Conservation (phyloP, 1,140 invertebrate genomes). For the Achroia grisella region DNA sequence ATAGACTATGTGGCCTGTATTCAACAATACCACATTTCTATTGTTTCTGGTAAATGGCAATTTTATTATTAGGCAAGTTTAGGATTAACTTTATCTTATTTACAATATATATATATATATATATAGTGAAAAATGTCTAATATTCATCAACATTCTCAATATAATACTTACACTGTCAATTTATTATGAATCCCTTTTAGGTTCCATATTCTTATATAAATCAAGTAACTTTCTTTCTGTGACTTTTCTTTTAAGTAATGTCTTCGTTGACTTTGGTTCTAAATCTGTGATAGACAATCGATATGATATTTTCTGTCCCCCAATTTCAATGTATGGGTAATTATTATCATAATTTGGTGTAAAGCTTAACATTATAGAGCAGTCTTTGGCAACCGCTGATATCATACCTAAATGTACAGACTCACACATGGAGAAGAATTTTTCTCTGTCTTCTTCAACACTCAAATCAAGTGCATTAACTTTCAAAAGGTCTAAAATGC, state of each 20-base stretch:
- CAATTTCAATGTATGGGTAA: constrained; percentile 21
- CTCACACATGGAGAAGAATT: constrained; percentile 25
- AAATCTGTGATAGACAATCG: constrained; percentile 59
- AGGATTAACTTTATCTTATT: too few relatives aligned
- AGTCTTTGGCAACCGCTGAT: constrained; percentile 62
- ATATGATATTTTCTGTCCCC: constrained; percentile 33
- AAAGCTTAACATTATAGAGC: constrained; percentile 67
- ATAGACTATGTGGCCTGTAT: too few relatives aligned
- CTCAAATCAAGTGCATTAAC: constrained; percentile 26
- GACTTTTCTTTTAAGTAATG: constrained; percentile 37
- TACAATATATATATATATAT: too few relatives aligned
- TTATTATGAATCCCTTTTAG: constrained; percentile 1
- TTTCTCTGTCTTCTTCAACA: constrained; percentile 21
- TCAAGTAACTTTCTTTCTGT: constrained; percentile 39
- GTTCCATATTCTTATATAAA: constrained; percentile 27
- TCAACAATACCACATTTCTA: too few relatives aligned
- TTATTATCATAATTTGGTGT: constrained; percentile 22
- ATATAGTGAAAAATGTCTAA: neutral
- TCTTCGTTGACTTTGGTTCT: constrained; percentile 53
- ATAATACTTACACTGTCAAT: constrained; percentile 31
- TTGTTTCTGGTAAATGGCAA: too few relatives aligned
- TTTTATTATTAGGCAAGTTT: too few relatives aligned
- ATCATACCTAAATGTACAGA: constrained; percentile 40
- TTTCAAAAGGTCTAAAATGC: constrained; percentile 27
- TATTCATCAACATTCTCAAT: neutral